Evolutionary conservation across 2,888 invertebrate species (phyloP), one percentile per base, ranked within the genome.

Genomic region (Invenusta paracnida): DNA sequence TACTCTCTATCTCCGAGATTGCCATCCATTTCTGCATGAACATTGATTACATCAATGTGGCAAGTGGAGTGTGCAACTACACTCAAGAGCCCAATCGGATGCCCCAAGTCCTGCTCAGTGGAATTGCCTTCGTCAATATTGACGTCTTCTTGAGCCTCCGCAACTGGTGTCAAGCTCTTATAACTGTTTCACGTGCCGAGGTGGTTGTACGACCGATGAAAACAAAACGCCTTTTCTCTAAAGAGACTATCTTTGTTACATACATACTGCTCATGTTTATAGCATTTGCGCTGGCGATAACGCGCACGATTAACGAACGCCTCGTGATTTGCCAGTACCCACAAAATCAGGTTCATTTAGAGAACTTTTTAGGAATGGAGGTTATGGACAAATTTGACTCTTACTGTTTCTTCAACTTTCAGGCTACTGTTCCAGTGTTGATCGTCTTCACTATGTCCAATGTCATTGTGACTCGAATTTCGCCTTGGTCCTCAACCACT

Each of bases 161-260:
- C 2, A 82, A 82, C 23, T 82, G 82, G 82, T 82, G 82, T 82
- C 82, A 82, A 13, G 82, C 82, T 11, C 29, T 82, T 1, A 82
- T 82, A 11, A 82, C 82, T 11, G 82, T 29, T 2, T 29, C 82
- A 2, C 13, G 82, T 2, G 82, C 82, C 23, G 82, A 82, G 29
- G 82, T 30, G 5, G 82, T 82, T 29, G 13, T 30, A 5, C 5
- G 23, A 23, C 82, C 82, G 11, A 30, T 82, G 82, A 29, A 82
- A 27, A 30, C 23, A 2, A 29, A 23, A 29, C 82, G 82, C 1
- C 2, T 13, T 2, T 82, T 82, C 29, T 82, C 82, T 5, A 27
- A 29, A 2, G 30, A 30, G 29, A 82, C 29, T 2, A 30, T 82
- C 29, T 2, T 30, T 11, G 2, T 27, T 5, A 5, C 31, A 2